A percentile compares a stretch with the other conserved stretches of the same genome.
phyloP scores from a whole-genome alignment of 2,888 invertebrate genomes.

The Hemistola chrysoprasaria region DNA sequence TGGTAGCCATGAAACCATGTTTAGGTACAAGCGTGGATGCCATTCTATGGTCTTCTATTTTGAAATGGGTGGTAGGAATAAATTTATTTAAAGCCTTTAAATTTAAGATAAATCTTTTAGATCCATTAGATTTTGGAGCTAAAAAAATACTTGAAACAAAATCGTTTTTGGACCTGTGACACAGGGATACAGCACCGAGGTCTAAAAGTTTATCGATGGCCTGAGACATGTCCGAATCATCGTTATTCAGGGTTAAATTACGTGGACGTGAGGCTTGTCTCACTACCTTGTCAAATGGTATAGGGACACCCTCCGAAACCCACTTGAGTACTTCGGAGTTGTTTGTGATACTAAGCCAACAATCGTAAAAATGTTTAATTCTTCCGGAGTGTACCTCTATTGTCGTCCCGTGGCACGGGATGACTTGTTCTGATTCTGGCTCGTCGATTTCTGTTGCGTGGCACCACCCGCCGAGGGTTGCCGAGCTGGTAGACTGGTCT shows the following conservation, averaged over 20 bases:
- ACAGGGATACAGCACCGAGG: too few relatives aligned
- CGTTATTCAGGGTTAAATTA: too few relatives aligned
- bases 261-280: too few relatives aligned
- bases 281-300: not conserved
- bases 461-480: not conserved
- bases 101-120: too few relatives aligned
- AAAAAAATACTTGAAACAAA: conserved; percentile 1
- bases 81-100: not conserved
- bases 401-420: not conserved
- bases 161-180: too few relatives aligned
- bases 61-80: not conserved
- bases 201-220: too few relatives aligned
- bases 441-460: not conserved
- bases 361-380: not conserved
- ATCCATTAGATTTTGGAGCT: too few relatives aligned
- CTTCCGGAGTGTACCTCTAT: not conserved
- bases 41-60: not conserved
- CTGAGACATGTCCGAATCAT: too few relatives aligned
- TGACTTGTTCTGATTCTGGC: not conserved
- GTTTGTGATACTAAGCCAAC: not conserved
- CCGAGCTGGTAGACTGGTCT: not conserved
- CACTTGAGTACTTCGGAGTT: not conserved
- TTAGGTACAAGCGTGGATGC: not conserved
- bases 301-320: not conserved
- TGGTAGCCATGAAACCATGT: not conserved